A percentile compares a stretch with the other conserved stretches of the same genome.
phyloP scores from a whole-genome alignment of 2,113 vertebrate species.

The Esox niger region DNA sequence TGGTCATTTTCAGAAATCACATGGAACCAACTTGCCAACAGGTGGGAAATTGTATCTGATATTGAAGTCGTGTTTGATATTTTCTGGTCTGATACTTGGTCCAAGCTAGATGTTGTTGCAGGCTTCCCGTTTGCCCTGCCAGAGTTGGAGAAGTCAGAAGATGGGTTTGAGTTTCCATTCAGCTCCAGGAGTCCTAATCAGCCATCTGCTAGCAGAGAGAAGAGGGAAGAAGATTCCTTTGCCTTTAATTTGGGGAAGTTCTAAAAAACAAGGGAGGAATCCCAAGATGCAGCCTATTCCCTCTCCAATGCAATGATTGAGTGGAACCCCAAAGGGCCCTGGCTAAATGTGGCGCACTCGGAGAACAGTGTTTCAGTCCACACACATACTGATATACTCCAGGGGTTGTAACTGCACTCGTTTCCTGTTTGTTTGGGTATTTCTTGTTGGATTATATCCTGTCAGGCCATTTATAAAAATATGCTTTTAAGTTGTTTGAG shows the following conservation, averaged over 20 bases:
- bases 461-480: too few species aligned
- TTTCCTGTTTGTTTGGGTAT: too few species aligned
- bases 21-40: conserved; percentile 55
- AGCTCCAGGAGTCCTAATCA: conserved; percentile 42
- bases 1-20: conserved; percentile 59
- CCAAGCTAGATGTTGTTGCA: conserved; percentile 23
- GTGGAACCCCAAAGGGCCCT: too few species aligned
- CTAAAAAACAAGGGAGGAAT: too few species aligned
- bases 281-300: too few species aligned
- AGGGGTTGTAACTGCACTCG: too few species aligned
- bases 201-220: conserved; percentile 30
- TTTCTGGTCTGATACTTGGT: neutral
- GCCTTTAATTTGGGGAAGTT: conserved; percentile 63
- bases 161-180: conserved; percentile 69
- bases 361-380: too few species aligned
- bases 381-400: too few species aligned
- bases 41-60: conserved; percentile 33
- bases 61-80: neutral
- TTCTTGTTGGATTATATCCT: too few species aligned
- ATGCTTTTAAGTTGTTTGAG: too few species aligned
- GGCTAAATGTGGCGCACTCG: too few species aligned
- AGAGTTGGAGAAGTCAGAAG: conserved; percentile 53
- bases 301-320: too few species aligned
- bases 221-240: conserved; percentile 41
- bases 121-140: conserved; percentile 66